A percentile compares a stretch with the other conserved stretches of the same genome.
Conservation (phyloP, 2,113 vertebrate genomes). For the Pachycephala philippinensis region DNA sequence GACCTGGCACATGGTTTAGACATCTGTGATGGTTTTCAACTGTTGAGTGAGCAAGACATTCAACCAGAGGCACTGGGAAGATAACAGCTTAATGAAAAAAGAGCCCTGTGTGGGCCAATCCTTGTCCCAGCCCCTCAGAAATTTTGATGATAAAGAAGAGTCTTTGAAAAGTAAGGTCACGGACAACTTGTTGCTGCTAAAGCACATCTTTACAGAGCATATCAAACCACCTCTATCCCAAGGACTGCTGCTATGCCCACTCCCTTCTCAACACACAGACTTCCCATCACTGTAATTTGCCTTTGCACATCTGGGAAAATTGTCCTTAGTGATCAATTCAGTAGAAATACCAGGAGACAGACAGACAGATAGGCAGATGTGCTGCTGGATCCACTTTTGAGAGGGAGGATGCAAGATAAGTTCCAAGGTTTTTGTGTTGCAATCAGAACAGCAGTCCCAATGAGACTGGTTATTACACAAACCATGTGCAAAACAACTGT, state of each 20-base stretch:
- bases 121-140: background rate
- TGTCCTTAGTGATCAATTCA: background rate
- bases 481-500: background rate
- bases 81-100: background rate
- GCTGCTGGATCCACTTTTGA: background rate
- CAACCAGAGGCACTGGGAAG: background rate
- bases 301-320: background rate
- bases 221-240: background rate
- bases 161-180: background rate
- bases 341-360: background rate
- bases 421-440: background rate
- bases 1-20: background rate
- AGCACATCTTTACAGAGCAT: background rate
- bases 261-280: background rate
- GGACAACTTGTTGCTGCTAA: background rate
- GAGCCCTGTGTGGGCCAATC: background rate
- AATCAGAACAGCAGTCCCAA: background rate
- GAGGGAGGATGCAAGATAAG: background rate
- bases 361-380: background rate
- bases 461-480: background rate
- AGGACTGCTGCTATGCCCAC: background rate
- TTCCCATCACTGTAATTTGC: background rate
- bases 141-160: background rate
- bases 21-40: background rate
- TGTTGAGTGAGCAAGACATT: background rate